Evolutionary conservation across 1,140 invertebrate genomes (phyloP), one percentile per base, ranked within the genome.

Genomic region (Drosophila pectinifera): DNA sequence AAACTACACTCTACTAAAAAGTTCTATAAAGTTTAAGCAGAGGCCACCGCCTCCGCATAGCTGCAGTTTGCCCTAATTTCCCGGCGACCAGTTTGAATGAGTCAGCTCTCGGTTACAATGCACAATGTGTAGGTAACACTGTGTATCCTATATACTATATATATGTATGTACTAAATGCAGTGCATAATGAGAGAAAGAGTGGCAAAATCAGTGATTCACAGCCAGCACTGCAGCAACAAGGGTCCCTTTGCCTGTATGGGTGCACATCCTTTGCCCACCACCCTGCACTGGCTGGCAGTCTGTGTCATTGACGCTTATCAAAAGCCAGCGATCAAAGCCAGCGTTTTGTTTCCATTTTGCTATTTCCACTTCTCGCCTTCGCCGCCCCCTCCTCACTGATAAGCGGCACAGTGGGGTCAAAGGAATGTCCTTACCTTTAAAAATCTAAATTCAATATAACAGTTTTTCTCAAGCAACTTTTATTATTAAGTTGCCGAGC

Each of bases 321-420:
- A 73, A 73, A 73, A 73, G 56, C 46, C 68, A 73, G 34, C 70
- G 39, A 73, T 73, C 70, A 73, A 73, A 73, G 57, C 20, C 70
- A 73, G 49, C 36, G 69, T 73, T 73, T 73, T 73, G 69, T 73
- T 39, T 41, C 48, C 68, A 61, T 46, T 73, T 74, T 55, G 36
- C 26, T 36, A 18, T 42, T 68, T 42, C 64, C 39, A 26, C 63
- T 39, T 38, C 54, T 26, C 22, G 28, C 53, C 61, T 36, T 16
- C 43, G 36, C 46, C 39, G 4, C 39, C n/a, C 38, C 14, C 13
- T 38, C 2, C 42, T 16, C 14, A 1, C 7, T 46, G 28, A 51
- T 34, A 34, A 51, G 28, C 28, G 16, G 48, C 16, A 51, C 48
- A 51, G 48, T 51, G 48, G 48, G 5, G 4, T 2, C 4, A 48